Evolutionary conservation across 1,140 invertebrate genomes (phyloP), one percentile per base, ranked within the genome.

Genomic region (Drosophila pseudoananassae): DNA sequence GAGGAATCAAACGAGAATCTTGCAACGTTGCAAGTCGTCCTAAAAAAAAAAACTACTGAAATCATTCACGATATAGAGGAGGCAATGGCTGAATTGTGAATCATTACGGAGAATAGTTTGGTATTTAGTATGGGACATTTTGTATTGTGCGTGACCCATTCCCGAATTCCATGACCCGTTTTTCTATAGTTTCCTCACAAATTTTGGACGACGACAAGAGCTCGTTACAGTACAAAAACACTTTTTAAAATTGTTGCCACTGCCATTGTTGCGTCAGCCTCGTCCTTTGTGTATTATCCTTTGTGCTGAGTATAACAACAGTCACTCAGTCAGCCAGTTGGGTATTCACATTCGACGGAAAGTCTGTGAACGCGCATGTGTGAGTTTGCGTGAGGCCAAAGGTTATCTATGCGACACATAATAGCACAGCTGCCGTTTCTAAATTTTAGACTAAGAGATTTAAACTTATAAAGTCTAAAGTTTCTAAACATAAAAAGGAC

Each of bases 281-380:
- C 59, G 64, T 88, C 83, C 76, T 88, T 87, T 87, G 82, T 88
- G 82, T 82, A 87, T 78, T 87, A 87, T 85, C 82, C 77, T 87
- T 85, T 85, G 82, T 85, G 55, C 64, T 27, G 55, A 58, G 47
- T 57, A 70, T 72, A 76, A 74, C 73, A 74, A 77, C 73, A 70
- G 74, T 70, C 47, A 68, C 46, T 46, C 55, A 65, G 53, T 36
- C 73, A 79, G 64, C 58, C 73, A 70, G 58, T 76, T 69, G 64
- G 70, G 57, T 31, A 29, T 56, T 56, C 25, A 49, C 31, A 43
- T 56, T 25, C 60, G 20, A 45, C 25, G 14, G 40, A 33, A 55
- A 17, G 47, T 36, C n/a, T 15, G 27, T 20, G 14, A 58, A 5
- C 36, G 20, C 58, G 46, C 20, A 29, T 70, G 55, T 51, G 47